Conservation (phyloP, 2,888 invertebrate genomes). For the Eledona agricola region DNA sequence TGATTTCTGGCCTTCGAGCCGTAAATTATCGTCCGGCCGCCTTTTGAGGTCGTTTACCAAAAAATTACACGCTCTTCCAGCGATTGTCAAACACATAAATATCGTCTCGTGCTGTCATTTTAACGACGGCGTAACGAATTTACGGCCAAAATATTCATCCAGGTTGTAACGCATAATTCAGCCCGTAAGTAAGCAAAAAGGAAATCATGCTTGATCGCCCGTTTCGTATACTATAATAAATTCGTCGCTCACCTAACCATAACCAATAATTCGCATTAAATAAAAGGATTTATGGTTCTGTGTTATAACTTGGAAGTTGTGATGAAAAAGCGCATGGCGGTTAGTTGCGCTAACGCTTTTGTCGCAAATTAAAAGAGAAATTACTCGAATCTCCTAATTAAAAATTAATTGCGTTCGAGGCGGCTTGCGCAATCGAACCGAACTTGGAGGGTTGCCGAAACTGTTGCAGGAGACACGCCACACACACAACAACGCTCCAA, state of each 20-base stretch:
- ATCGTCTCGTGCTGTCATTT: slow-evolving; percentile 33
- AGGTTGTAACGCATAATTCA: slow-evolving; percentile 13
- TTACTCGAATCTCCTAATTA: slow-evolving; percentile 37
- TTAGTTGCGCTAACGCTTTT: slow-evolving; percentile 36
- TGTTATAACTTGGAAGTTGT: slow-evolving; percentile 45
- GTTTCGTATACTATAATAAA: slow-evolving; percentile 34
- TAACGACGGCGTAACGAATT: slow-evolving; percentile 34
- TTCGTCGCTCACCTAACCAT: slow-evolving; percentile 34
- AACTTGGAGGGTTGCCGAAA: slow-evolving; percentile 9
- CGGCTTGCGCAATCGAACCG: slow-evolving; percentile 14
- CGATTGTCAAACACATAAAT: slow-evolving; percentile 36
- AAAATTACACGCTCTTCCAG: slow-evolving; percentile 36
- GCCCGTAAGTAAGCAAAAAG: slow-evolving; percentile 30
- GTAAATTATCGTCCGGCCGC: slow-evolving; percentile 29
- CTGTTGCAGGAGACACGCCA: no score
- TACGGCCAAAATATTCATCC: slow-evolving; percentile 25
- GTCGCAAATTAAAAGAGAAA: slow-evolving; percentile 39
- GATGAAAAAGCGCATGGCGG: slow-evolving; percentile 39
- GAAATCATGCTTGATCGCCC: slow-evolving; percentile 35
- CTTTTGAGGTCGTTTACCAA: slow-evolving; percentile 37
- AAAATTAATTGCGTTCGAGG: slow-evolving; percentile 29
- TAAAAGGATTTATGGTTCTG: slow-evolving; percentile 46
- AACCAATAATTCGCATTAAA: slow-evolving; percentile 38
- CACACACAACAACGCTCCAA: slow-evolving; percentile 21
- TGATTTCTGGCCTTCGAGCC: slow-evolving; percentile 56